Conservation (phyloP, 2,888 invertebrate species). For the Pristionchus arcanus region DNA sequence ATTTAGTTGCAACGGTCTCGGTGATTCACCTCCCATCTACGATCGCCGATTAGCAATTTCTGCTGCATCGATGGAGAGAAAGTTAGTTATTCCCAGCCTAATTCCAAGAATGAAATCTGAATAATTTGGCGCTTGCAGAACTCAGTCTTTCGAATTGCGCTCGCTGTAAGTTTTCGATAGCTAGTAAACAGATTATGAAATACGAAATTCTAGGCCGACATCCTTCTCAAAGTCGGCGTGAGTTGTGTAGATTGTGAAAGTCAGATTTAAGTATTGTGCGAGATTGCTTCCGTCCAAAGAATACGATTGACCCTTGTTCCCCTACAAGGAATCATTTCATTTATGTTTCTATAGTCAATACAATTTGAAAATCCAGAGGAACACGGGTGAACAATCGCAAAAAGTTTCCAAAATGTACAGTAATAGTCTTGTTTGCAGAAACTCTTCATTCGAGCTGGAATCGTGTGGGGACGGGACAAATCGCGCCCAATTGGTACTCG, state of each 20-base stretch:
- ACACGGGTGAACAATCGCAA: not conserved
- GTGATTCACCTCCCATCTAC: slow-evolving; percentile 55
- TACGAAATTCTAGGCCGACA: slow-evolving; percentile 28
- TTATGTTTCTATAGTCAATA: not conserved
- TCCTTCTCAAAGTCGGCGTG: slow-evolving; percentile 51
- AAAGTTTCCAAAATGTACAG: not conserved
- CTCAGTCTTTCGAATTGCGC: slow-evolving; percentile 43
- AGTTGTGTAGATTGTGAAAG: not conserved
- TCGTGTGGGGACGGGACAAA: slow-evolving; percentile 12
- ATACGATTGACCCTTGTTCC: not conserved
- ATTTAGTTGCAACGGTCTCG: slow-evolving; percentile 42
- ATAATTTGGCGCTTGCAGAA: slow-evolving; percentile 26
- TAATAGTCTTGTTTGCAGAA: not conserved
- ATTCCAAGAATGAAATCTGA: not conserved
- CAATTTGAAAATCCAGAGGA: not conserved
- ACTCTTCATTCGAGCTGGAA: slow-evolving; percentile 54
- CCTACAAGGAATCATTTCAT: not conserved
- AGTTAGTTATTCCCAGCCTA: slow-evolving; percentile 18
- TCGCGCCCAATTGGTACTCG: slow-evolving; percentile 52
- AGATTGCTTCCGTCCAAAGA: not conserved
- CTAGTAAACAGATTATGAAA: not conserved
- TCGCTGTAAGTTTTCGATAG: slow-evolving; percentile 44
- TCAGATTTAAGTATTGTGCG: slow-evolving; percentile 1
- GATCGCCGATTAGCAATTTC: slow-evolving; percentile 61
- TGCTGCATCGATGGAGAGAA: slow-evolving; percentile 58